Conservation (phyloP, 1,140 invertebrate genomes). For the Drosophila mayri region DNA sequence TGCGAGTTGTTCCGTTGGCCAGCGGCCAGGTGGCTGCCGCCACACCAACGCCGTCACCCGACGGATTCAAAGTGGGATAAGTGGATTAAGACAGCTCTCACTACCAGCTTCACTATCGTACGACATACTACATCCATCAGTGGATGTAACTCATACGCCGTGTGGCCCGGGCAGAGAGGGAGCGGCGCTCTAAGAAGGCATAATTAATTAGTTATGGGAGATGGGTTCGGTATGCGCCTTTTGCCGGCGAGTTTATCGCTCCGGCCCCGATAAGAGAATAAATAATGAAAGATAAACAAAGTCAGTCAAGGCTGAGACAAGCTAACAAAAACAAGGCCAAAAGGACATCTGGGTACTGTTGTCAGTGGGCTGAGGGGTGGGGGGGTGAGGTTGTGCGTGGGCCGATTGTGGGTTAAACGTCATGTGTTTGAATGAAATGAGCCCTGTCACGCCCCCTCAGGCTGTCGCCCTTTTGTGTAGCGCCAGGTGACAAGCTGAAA, state of each 20-base stretch:
- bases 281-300: constrained; percentile 82
- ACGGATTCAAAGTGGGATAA: constrained; percentile 31
- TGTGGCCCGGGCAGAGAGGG: constrained; percentile 27
- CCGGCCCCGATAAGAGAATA: constrained; percentile 70
- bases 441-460: constrained; percentile 36
- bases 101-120: background rate
- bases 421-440: constrained; percentile 73
- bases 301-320: constrained; percentile 59
- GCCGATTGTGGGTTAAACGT: constrained; percentile 32
- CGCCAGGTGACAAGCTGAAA: constrained; percentile 68
- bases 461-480: constrained; percentile 17
- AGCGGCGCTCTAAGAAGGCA: constrained; percentile 48
- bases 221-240: constrained; percentile 47
- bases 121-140: constrained; percentile 1
- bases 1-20: constrained; percentile 42
- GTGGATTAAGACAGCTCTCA: constrained; percentile 36
- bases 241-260: constrained; percentile 56
- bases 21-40: constrained; percentile 46
- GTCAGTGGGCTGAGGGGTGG: background rate
- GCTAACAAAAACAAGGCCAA: constrained; percentile 50
- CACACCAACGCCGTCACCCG: background rate
- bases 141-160: constrained; percentile 47
- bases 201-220: constrained; percentile 65
- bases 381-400: background rate
- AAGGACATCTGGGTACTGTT: constrained; percentile 32